Conservation (phyloP, 1,140 invertebrate genomes). For the Pinna nobilis region DNA sequence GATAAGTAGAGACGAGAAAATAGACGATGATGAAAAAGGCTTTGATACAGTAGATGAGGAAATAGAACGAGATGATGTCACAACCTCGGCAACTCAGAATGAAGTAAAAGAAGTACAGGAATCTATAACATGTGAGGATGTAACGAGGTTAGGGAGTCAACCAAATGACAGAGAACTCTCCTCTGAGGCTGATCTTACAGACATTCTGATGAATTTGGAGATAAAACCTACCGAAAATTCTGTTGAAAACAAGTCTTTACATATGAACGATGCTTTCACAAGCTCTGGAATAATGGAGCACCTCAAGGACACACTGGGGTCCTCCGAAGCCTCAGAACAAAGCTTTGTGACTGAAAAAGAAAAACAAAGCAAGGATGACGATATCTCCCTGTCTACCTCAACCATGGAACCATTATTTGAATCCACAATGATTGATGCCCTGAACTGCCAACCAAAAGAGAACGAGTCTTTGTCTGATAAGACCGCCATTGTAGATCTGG, state of each 20-base stretch:
- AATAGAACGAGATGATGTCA: not conserved
- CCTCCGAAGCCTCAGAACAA: too few species aligned
- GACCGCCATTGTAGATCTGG: not conserved
- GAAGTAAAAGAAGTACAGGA: not conserved
- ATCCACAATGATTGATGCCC: slow-evolving; percentile 36
- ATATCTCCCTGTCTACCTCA: slow-evolving; percentile 36
- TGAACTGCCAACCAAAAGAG: slow-evolving; percentile 4
- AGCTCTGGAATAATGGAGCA: slow-evolving; percentile 15
- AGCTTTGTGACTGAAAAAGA: slow-evolving; percentile 13
- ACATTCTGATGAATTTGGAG: too few species aligned
- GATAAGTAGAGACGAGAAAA: slow-evolving; percentile 3
- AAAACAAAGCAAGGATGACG: slow-evolving; percentile 2
- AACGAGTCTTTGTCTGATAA: not conserved
- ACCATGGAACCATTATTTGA: slow-evolving; percentile 37
- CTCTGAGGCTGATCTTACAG: not conserved
- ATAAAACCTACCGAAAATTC: too few species aligned
- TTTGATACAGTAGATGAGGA: slow-evolving; percentile 4
- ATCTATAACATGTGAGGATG: not conserved
- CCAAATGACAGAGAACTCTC: not conserved
- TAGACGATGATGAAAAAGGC: not conserved
- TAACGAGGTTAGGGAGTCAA: not conserved
- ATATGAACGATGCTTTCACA: slow-evolving; percentile 33
- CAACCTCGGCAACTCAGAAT: not conserved
- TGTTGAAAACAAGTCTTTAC: not conserved
- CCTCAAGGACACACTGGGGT: too few species aligned